phyloP scores from a whole-genome alignment of 2,888 invertebrate genomes.

The Lumbricus terrestris region DNA sequence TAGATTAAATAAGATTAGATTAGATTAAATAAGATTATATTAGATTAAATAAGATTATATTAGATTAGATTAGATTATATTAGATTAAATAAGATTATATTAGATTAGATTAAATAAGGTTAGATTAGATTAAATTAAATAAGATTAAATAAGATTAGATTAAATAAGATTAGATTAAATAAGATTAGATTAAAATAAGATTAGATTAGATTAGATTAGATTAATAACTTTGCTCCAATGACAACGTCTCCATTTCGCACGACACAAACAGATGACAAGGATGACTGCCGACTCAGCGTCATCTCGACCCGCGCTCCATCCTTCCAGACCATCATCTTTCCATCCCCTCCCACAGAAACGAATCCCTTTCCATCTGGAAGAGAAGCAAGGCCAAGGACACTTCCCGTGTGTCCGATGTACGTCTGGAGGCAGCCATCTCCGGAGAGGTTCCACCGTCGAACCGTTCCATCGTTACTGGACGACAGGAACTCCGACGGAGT shows the following conservation, averaged over 20 bases:
- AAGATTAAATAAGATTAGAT: neutral
- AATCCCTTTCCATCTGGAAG: constrained; percentile 66
- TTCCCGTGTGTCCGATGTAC: constrained; percentile 81
- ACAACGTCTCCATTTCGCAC: constrained; percentile 85
- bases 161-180: neutral
- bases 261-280: constrained; percentile 82
- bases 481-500: constrained; percentile 73
- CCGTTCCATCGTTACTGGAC: constrained; percentile 85
- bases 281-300: constrained; percentile 73
- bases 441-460: constrained; percentile 77
- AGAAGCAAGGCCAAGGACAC: constrained; percentile 71
- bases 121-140: too few relatives aligned
- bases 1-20: neutral
- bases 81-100: neutral
- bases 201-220: neutral
- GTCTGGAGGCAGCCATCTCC: constrained; percentile 69
- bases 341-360: constrained; percentile 76
- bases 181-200: too few relatives aligned
- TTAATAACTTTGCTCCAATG: constrained; percentile 69
- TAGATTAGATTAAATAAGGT: neutral
- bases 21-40: neutral
- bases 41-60: neutral
- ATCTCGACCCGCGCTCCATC: constrained; percentile 60
- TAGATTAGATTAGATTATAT: neutral
- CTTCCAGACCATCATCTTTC: constrained; percentile 79